Evolutionary conservation across 1,140 invertebrate species (phyloP).

Genomic region (Diachasmimorpha longicaudata): DNA sequence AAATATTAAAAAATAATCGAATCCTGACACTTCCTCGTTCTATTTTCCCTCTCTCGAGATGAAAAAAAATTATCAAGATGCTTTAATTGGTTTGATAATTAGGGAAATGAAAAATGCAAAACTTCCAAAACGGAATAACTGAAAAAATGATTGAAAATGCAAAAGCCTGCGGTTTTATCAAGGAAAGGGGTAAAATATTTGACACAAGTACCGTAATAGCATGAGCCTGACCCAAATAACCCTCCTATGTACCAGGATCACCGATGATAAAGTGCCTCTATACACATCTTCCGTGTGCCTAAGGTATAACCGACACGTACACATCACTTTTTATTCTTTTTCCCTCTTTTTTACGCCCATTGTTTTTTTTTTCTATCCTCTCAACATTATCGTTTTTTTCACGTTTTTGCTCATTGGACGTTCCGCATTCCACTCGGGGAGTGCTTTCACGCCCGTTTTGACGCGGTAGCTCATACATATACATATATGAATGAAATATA

Average conservation of each 20-base stretch:
- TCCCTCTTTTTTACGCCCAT: not conserved
- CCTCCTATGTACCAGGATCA: not conserved
- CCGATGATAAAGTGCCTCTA: slow-evolving; percentile 26
- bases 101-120: too few relatives aligned
- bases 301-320: not conserved
- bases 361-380: slow-evolving; percentile 1
- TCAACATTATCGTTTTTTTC: slow-evolving; percentile 4
- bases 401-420: slow-evolving; percentile 22
- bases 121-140: not conserved
- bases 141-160: too few relatives aligned
- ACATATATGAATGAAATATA: too few relatives aligned
- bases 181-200: slow-evolving; percentile 25
- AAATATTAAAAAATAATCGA: too few relatives aligned
- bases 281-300: too few relatives aligned
- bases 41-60: too few relatives aligned
- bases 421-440: slow-evolving; percentile 25
- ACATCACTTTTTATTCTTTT: not conserved
- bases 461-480: not conserved
- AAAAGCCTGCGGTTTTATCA: not conserved
- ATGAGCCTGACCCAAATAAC: slow-evolving; percentile 27
- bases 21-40: too few relatives aligned
- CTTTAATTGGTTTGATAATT: too few relatives aligned
- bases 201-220: slow-evolving; percentile 27
- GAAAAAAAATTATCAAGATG: too few relatives aligned
- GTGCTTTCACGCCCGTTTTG: slow-evolving; percentile 26